These are phyloP conservation scores for Pristionchus mayeri DNA, from an alignment of 2,888 invertebrate genomes.

Conservation along the genomic window DNA sequence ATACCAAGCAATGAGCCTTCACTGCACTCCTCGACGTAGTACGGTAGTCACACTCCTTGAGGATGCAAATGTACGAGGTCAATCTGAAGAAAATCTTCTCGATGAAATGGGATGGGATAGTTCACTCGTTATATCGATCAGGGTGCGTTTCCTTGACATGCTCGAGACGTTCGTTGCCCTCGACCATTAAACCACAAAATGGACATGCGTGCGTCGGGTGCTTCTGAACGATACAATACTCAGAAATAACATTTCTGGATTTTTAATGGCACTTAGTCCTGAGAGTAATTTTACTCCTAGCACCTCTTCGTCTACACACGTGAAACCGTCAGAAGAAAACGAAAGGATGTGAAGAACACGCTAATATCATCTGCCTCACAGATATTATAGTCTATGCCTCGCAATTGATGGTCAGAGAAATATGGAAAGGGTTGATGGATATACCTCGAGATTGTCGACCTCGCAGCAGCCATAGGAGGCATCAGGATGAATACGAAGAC, in stretches of 20 bases:
- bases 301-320: too few species aligned
- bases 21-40: not conserved
- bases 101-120: not conserved
- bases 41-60: constrained; percentile 33
- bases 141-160: constrained; percentile 22
- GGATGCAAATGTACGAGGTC: constrained; percentile 3
- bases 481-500: not conserved
- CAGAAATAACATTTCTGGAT: too few species aligned
- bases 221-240: not conserved
- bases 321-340: too few species aligned
- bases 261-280: too few species aligned
- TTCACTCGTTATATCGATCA: constrained; percentile 4
- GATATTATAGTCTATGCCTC: too few species aligned
- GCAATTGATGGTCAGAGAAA: too few species aligned
- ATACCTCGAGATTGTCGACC: not conserved
- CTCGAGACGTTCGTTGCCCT: not conserved
- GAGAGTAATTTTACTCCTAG: too few species aligned
- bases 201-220: constrained; percentile 4
- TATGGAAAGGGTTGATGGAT: too few species aligned
- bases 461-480: not conserved
- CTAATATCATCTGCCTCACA: too few species aligned
- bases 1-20: not conserved
- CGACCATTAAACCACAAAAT: not conserved
- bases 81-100: too few species aligned
- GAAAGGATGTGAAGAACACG: too few species aligned